These are phyloP conservation scores for Ptilorrhoa leucosticta DNA, from an alignment of 2,113 vertebrate species.

Conservation along the genomic window DNA sequence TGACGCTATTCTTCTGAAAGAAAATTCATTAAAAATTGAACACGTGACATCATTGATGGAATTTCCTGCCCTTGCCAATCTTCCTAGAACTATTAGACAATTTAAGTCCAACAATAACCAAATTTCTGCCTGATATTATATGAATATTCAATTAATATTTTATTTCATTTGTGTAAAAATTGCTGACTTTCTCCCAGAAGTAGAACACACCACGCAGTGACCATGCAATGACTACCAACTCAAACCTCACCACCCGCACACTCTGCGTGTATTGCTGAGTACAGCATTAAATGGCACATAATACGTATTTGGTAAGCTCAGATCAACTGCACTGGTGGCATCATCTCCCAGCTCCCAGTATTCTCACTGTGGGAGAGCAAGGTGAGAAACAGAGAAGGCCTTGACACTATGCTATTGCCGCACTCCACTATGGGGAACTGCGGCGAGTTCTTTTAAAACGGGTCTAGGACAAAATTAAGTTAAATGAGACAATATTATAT, in stretches of 20 bases:
- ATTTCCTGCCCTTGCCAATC: not conserved
- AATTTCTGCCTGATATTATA: not conserved
- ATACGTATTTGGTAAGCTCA: not conserved
- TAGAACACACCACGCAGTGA: not conserved
- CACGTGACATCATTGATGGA: not conserved
- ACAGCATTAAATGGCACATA: not conserved
- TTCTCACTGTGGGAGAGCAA: not conserved
- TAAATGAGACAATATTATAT: not conserved
- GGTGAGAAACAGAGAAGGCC: not conserved
- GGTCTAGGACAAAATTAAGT: not conserved
- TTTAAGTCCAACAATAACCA: not conserved
- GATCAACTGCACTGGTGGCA: accelerated
- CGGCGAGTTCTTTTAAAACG: not conserved
- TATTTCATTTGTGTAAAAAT: not conserved
- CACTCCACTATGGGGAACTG: not conserved
- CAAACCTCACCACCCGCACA: not conserved
- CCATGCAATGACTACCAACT: not conserved
- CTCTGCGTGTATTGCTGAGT: not conserved
- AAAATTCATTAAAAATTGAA: not conserved
- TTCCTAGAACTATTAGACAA: not conserved
- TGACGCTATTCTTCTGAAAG: not conserved
- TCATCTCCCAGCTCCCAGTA: accelerated
- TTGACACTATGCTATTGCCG: not conserved
- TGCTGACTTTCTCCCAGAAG: not conserved
- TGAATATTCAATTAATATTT: not conserved